Evolutionary conservation across 2,797 vertebrate species (phyloP).

Genomic region (Hypotaenidia philippensis): DNA sequence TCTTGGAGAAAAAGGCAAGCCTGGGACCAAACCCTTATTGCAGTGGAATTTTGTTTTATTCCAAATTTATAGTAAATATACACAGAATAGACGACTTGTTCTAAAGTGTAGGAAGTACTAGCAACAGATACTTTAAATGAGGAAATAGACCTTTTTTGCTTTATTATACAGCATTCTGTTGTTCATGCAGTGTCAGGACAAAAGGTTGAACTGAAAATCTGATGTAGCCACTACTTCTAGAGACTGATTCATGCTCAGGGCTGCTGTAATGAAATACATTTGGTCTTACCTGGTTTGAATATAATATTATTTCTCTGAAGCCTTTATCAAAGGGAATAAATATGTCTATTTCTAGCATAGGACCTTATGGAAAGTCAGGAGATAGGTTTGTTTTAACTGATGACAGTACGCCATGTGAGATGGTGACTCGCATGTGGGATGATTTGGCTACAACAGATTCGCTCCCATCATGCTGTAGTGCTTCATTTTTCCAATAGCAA

Average conservation of each 20-base stretch:
- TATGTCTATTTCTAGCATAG: background rate
- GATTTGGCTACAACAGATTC: background rate
- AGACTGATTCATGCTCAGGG: background rate
- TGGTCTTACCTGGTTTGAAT: background rate
- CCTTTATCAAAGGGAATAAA: background rate
- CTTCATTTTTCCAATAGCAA: background rate
- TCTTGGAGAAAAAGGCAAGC: background rate
- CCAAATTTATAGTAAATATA: background rate
- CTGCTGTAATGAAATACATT: background rate
- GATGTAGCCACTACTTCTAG: background rate
- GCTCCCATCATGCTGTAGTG: background rate
- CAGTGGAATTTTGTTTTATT: background rate
- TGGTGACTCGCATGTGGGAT: background rate
- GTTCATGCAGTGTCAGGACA: background rate
- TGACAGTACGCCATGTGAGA: background rate
- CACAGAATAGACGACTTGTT: background rate
- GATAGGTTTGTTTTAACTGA: background rate
- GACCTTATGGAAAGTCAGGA: background rate
- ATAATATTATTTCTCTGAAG: background rate
- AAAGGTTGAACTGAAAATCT: background rate
- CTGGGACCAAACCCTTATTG: background rate
- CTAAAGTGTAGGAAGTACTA: background rate
- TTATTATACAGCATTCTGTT: background rate
- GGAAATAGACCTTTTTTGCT: background rate
- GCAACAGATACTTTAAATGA: background rate